Evolutionary conservation across 2,113 vertebrate species (phyloP).

Genomic region (Neodon shergylaensis): DNA sequence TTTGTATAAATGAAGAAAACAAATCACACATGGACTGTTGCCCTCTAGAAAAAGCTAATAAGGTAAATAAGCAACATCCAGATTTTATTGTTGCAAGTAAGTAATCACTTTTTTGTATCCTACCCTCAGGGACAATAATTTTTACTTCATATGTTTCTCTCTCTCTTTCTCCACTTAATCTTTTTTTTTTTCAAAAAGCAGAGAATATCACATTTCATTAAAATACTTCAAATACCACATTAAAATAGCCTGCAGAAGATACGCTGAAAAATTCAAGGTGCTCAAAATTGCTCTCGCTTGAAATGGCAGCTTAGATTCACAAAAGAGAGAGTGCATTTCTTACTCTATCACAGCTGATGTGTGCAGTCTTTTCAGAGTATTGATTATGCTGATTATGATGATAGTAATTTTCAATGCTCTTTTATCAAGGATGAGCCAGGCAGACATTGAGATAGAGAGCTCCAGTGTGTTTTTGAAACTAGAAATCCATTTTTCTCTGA

Average conservation of each 20-base stretch:
- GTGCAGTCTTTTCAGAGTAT: neutral
- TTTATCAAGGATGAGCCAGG: conserved; percentile 4
- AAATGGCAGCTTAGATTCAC: neutral
- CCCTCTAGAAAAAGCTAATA: neutral
- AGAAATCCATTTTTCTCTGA: conserved; percentile 50
- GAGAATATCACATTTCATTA: neutral
- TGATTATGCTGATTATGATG: conserved; percentile 19
- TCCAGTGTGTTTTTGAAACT: neutral
- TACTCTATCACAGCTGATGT: neutral
- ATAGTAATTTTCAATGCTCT: conserved; percentile 1
- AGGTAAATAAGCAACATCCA: conserved; percentile 3
- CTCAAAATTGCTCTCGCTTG: neutral
- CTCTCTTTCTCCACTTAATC: neutral
- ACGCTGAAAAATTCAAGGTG: neutral
- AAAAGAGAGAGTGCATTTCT: neutral
- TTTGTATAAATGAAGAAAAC: neutral
- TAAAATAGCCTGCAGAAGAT: neutral
- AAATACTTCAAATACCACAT: neutral
- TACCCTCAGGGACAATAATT: neutral
- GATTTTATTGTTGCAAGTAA: conserved; percentile 26
- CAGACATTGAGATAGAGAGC: neutral
- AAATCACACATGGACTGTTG: neutral
- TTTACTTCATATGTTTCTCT: neutral
- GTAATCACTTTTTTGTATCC: neutral
- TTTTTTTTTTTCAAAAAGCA: neutral